Base-by-base conservation (phyloP, 1,140 invertebrate species). In the Drosophila varians region DNA sequence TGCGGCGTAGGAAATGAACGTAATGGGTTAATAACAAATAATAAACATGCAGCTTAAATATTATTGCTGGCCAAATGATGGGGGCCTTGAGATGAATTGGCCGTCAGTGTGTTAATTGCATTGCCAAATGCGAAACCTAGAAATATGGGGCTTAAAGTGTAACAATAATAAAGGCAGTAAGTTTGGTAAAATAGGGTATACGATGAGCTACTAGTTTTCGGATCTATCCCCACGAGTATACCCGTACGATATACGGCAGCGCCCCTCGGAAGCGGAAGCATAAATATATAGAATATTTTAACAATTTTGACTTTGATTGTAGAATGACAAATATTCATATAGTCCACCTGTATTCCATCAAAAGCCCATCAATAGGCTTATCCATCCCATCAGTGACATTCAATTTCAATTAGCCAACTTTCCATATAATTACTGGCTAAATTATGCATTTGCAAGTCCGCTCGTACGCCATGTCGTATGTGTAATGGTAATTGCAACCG, bases 401-500 rank as follows among this genome's bases (percentile, higher is more conserved):
- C 64, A 46, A 62, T 78, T 55, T 76, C 43, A 65, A 74, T 77
- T 82, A 65, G 31, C 54, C 25, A 28, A 71, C 74, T 77, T 70
- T 77, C 68, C 40, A 49, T 57, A 48, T 49, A 78, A 82, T 79
- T 84, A 78, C 56, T 52, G 36, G 49, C 47, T 66, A 65, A 84
- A 84, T 83, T 84, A 83, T 83, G 74, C 79, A 71, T 58, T 54
- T 57, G 12, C 46, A 21, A 6, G 28, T 3, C 16, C 14, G 46
- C 16, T 11, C 45, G 45, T 49, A 68, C 77, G 73, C 40, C 61
- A 36, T 47, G 61, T 55, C 77, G 74, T 65, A 70, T 78, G 60
- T 72, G 80, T 79, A 66, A 74, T 73, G 77, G 80, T 74, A 65
- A 83, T 83, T 86, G 74, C 51, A 56, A 53, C 43, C 25, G 58